phyloP scores from a whole-genome alignment of 2,113 vertebrate species.

The Rhombomys opimus region DNA sequence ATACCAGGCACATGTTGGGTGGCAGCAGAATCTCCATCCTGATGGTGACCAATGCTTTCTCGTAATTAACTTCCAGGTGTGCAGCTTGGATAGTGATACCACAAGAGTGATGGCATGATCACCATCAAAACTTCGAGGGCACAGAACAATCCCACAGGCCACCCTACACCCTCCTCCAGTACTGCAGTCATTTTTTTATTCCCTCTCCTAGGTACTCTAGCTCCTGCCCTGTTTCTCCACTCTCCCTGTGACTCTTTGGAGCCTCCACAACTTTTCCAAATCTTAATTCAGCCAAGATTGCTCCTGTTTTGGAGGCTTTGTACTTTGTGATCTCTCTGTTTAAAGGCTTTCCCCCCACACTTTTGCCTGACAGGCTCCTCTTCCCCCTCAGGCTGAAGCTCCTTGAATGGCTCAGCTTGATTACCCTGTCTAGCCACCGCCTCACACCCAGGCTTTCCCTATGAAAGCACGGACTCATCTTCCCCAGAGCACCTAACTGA shows the following conservation, averaged over 20 bases:
- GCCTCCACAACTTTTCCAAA: background rate
- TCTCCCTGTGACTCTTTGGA: background rate
- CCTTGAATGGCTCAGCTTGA: background rate
- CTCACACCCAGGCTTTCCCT: background rate
- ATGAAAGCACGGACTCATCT: background rate
- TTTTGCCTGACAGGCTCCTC: background rate
- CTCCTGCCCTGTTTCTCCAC: background rate
- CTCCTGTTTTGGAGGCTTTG: background rate
- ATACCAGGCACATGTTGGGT: too few species aligned
- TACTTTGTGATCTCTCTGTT: background rate
- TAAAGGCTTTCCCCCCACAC: background rate
- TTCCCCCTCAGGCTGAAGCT: background rate
- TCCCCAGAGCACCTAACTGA: background rate
- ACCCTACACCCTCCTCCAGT: background rate
- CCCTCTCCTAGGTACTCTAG: background rate
- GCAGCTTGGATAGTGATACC: background rate
- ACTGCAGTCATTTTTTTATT: background rate
- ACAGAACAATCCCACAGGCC: background rate
- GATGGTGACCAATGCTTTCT: background rate
- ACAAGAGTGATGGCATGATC: background rate
- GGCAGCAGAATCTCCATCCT: background rate
- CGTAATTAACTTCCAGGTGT: background rate
- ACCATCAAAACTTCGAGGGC: background rate
- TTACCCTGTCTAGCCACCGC: too few species aligned
- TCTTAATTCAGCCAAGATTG: background rate